These are phyloP conservation scores for Tetramorium parvispinum DNA, from an alignment of 1,140 invertebrate species.

Conservation along the genomic window DNA sequence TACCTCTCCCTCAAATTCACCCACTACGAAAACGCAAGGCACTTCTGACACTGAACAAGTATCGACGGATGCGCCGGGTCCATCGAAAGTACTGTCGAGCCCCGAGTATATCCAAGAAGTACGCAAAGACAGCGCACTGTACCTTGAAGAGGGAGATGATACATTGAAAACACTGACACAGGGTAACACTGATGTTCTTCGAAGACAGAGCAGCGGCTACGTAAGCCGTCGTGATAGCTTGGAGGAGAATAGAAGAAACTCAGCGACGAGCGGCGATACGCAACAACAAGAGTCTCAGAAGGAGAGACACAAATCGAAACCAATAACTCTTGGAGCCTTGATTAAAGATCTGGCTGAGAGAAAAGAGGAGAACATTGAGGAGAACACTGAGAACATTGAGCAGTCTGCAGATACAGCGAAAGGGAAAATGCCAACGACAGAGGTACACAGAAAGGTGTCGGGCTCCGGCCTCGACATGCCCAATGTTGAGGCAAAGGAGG, in stretches of 20 bases:
- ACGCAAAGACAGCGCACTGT: conserved; percentile 79
- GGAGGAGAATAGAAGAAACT: conserved; percentile 79
- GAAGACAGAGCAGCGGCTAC: conserved; percentile 82
- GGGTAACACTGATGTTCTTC: conserved; percentile 48
- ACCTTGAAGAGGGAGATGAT: conserved; percentile 74
- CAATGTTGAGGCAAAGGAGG: conserved; percentile 77
- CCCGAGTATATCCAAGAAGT: conserved; percentile 66
- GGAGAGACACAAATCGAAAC: conserved; percentile 74
- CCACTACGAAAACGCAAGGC: conserved; percentile 60
- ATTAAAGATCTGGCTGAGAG: conserved; percentile 32
- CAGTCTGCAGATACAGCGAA: conserved; percentile 19
- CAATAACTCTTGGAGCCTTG: conserved; percentile 48
- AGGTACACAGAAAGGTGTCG: conserved; percentile 77
- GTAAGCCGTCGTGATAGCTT: conserved; percentile 80
- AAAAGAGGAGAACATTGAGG: conserved; percentile 31
- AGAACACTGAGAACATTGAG: conserved; percentile 26
- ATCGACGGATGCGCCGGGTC: conserved; percentile 13
- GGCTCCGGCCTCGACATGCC: conserved; percentile 76
- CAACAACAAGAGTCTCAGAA: conserved; percentile 63
- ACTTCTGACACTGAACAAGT: conserved; percentile 29
- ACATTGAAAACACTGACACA: not conserved
- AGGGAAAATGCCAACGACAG: conserved; percentile 79
- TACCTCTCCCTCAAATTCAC: conserved; percentile 72
- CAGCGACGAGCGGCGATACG: conserved; percentile 59
- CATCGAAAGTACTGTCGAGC: conserved; percentile 26